Evolutionary conservation across 2,113 vertebrate species (phyloP), one percentile per base, ranked within the genome.

Genomic region (Rissa tridactyla): DNA sequence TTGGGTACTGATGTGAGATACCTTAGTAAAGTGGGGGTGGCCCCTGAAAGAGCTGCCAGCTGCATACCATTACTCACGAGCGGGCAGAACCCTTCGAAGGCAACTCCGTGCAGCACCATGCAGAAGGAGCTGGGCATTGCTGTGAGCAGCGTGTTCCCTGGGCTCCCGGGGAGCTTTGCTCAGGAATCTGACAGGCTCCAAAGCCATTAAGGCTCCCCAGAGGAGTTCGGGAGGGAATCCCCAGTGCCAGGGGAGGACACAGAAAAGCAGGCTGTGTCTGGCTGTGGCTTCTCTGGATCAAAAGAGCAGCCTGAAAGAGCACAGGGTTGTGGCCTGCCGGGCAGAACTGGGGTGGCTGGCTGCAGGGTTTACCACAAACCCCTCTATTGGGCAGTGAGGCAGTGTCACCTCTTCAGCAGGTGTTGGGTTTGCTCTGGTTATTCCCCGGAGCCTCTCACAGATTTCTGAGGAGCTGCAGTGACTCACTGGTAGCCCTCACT

Each of bases 21-120:
- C 10, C 25, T 64, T 30, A 51, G 73, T 27, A 30, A 73, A 87
- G 38, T 4, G 5, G 4, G 13, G 30, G 13, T 29, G 75, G 18
- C 15, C 52, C 22, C 58, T 46, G 3, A 29, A 47, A 42, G 32
- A 86, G 47, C 42, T 79, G 60, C 60, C 0, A 0, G 38, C 60
- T 87, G 47, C 70, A 44, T 42, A 10, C 55, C 13, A 3, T 73
- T 25, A 40, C 32, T 29, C 22, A 32, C 0, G 2, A 87, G 11
- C 0, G 0, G 58, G 75, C 36, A 92, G 40, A 80, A 54, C 13
- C 78, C 34, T 69, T 76, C 9, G 13, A 54, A 79, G 15, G 36
- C 66, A 55, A 11, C 26, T 36, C 27, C 1, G 0, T 40, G 72
- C 75, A 3, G 1, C 55, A 6, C 27, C 2, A 1, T n/a, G 62